phyloP scores from a whole-genome alignment of 2,113 vertebrate genomes.

The Anguilla japonica region DNA sequence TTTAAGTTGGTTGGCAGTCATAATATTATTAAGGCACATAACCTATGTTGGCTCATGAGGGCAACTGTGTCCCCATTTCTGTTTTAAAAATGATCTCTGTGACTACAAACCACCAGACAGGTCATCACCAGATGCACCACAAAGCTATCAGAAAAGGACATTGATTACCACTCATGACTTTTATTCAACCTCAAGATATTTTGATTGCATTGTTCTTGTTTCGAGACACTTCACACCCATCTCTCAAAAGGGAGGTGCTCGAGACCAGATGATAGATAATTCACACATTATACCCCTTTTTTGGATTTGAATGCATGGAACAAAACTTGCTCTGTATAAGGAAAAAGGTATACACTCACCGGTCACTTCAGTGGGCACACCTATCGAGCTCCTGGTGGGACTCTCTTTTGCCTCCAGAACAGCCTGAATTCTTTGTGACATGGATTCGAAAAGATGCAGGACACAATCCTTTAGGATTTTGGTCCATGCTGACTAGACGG shows the following conservation, averaged over 20 bases:
- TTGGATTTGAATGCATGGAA: background rate
- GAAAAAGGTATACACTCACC: background rate
- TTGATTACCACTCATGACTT: background rate
- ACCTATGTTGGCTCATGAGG: background rate
- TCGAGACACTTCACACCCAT: background rate
- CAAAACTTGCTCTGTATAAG: background rate
- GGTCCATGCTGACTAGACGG: too few species aligned
- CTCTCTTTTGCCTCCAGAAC: too few species aligned
- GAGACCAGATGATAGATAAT: background rate
- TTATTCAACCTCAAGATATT: background rate
- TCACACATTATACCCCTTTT: background rate
- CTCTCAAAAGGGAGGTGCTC: background rate
- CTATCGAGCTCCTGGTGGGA: too few species aligned
- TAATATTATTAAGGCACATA: background rate
- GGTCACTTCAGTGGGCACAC: too few species aligned
- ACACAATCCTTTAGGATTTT: too few species aligned
- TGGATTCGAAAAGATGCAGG: too few species aligned
- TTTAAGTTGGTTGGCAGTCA: too few species aligned
- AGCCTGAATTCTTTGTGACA: too few species aligned
- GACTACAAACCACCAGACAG: background rate
- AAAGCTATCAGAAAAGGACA: background rate
- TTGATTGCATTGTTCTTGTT: background rate
- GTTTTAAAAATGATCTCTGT: background rate
- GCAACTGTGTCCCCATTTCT: background rate
- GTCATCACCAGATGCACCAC: background rate